phyloP scores from a whole-genome alignment of 1,140 invertebrate species.

The Rhynchophorus ferrugineus region DNA sequence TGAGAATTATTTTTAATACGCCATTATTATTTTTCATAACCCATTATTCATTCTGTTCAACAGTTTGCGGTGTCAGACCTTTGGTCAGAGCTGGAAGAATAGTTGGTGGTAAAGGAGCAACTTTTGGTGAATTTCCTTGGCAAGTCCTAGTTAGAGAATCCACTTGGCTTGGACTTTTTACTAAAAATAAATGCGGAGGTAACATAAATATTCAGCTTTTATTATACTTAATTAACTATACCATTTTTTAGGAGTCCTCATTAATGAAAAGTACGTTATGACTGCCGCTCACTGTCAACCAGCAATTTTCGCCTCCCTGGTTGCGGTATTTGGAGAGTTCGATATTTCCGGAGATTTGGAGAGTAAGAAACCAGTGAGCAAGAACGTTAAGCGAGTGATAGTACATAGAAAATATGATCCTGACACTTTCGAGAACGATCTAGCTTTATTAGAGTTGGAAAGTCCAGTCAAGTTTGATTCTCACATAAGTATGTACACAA shows the following conservation, averaged over 20 bases:
- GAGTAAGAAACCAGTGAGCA: conserved; percentile 63
- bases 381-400: conserved; percentile 80
- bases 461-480: conserved; percentile 73
- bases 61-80: conserved; percentile 82
- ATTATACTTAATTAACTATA: not conserved
- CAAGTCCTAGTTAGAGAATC: conserved; percentile 86
- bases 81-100: conserved; percentile 73
- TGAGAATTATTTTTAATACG: conserved; percentile 33
- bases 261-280: conserved; percentile 75
- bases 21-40: not conserved
- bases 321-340: conserved; percentile 85
- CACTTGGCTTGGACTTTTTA: conserved; percentile 87
- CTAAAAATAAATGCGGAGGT: conserved; percentile 92
- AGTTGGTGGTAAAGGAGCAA: conserved; percentile 79
- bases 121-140: conserved; percentile 88
- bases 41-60: conserved; percentile 7
- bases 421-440: conserved; percentile 84
- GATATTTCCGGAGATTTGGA: conserved; percentile 81
- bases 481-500: conserved; percentile 59
- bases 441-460: conserved; percentile 79
- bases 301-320: conserved; percentile 80
- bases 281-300: conserved; percentile 94
- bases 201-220: too few relatives aligned
- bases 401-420: conserved; percentile 83
- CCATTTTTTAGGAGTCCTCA: conserved; percentile 61